Evolutionary conservation across 2,888 invertebrate genomes (phyloP).

Genomic region (Saturnia pavonia): DNA sequence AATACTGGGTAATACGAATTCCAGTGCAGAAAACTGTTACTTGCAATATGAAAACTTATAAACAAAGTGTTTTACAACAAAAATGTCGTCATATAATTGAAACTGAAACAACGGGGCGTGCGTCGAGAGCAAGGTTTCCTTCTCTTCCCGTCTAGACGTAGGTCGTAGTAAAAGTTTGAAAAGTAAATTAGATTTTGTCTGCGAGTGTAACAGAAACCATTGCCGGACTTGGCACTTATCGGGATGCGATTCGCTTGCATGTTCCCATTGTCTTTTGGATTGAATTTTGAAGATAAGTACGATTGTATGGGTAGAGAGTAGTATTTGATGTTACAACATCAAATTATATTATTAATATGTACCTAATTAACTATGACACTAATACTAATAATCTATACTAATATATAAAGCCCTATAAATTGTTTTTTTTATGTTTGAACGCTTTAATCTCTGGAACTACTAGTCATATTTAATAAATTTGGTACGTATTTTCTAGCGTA

Average conservation of each 20-base stretch:
- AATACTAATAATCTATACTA: no score
- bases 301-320: background rate
- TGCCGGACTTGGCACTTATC: constrained; percentile 65
- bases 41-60: constrained; percentile 25
- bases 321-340: no score
- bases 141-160: constrained; percentile 54
- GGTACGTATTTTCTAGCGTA: no score
- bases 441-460: no score
- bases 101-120: constrained; percentile 33
- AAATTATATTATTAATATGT: no score
- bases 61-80: constrained; percentile 30
- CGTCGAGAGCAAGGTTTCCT: constrained; percentile 28
- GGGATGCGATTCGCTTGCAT: constrained; percentile 44
- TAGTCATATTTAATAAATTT: no score
- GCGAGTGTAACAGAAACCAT: constrained; percentile 67
- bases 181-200: constrained; percentile 73
- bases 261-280: constrained; percentile 37
- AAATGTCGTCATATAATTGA: constrained; percentile 36
- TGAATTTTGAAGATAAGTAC: constrained; percentile 10
- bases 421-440: no score
- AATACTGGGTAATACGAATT: background rate
- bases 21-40: background rate
- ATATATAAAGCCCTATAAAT: no score
- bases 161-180: constrained; percentile 62
- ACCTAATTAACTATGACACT: no score